A percentile compares a stretch with the other conserved stretches of the same genome.
phyloP scores from a whole-genome alignment of 2,797 vertebrate species.

The Poecilia wingei region DNA sequence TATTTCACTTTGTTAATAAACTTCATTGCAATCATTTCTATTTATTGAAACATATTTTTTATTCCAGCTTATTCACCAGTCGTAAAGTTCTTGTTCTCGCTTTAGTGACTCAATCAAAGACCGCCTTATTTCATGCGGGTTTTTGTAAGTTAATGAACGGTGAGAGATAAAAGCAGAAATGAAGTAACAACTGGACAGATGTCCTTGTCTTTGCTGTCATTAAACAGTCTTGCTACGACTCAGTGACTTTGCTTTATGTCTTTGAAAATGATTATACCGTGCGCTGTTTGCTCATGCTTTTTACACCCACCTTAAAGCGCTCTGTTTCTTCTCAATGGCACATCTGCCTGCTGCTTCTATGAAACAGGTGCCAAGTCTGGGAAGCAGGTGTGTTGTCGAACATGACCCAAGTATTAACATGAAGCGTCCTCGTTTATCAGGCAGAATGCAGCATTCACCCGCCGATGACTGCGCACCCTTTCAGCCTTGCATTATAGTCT shows the following conservation, averaged over 20 bases:
- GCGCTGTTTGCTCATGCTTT: conserved; percentile 52
- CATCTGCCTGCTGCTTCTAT: conserved; percentile 68
- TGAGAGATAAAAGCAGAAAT: not conserved
- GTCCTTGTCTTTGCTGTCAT: conserved; percentile 21
- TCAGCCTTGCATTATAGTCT: conserved; percentile 1
- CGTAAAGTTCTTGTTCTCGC: conserved; percentile 13
- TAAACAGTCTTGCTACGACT: conserved; percentile 32
- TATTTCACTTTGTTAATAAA: conserved; percentile 9
- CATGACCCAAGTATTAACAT: conserved; percentile 48
- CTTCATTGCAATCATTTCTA: conserved; percentile 27
- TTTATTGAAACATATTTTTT: conserved; percentile 7
- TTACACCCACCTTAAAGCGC: conserved; percentile 43
- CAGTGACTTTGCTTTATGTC: conserved; percentile 44
- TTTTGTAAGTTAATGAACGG: conserved; percentile 25
- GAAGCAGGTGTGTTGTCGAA: conserved; percentile 66
- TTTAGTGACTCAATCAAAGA: conserved; percentile 46
- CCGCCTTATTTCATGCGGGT: conserved; percentile 20
- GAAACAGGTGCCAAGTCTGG: conserved; percentile 46
- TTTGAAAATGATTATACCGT: conserved; percentile 55
- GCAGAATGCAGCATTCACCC: conserved; percentile 3
- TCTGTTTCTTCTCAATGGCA: conserved; percentile 49
- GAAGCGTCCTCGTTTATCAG: conserved; percentile 31
- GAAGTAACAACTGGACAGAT: conserved; percentile 5
- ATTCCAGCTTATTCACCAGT: conserved; percentile 11
- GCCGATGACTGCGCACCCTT: conserved; percentile 12